These are phyloP conservation scores for Ceyx melanurus DNA, from an alignment of 2,113 vertebrate genomes.

Conservation along the genomic window DNA sequence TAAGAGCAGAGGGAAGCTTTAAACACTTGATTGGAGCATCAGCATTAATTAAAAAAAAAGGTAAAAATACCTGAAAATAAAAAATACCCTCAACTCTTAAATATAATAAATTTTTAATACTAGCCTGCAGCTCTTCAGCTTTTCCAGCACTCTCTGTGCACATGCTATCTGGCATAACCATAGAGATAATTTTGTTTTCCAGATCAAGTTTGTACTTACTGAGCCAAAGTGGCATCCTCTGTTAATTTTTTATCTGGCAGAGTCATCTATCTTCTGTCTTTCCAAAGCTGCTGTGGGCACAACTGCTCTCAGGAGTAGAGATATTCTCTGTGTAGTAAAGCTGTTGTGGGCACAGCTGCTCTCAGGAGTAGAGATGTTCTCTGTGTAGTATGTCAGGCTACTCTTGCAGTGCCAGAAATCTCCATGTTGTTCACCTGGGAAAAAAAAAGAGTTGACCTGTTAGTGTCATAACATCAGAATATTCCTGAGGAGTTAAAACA, in stretches of 20 bases:
- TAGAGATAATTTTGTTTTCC: not conserved
- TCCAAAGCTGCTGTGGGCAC: not conserved
- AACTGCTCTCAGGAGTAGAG: not conserved
- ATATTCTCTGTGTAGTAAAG: not conserved
- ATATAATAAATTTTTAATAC: not conserved
- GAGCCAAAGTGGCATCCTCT: not conserved
- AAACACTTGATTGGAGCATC: not conserved
- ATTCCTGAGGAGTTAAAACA: rapidly evolving
- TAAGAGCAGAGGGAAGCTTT: not conserved
- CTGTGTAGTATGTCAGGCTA: not conserved
- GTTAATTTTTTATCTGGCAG: not conserved
- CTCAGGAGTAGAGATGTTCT: not conserved
- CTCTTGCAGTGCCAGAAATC: not conserved
- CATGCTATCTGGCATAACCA: rapidly evolving
- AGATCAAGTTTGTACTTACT: not conserved
- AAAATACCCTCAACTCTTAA: not conserved
- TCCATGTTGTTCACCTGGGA: not conserved
- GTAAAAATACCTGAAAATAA: not conserved
- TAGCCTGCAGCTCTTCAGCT: not conserved
- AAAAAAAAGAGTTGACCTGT: not conserved
- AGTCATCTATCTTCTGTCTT: not conserved
- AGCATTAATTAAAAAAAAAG: not conserved
- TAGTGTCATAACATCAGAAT: not conserved
- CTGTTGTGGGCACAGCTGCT: not conserved
- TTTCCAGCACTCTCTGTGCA: not conserved